Evolutionary conservation across 2,888 invertebrate genomes (phyloP).

Genomic region (Luffia ferchaultella): DNA sequence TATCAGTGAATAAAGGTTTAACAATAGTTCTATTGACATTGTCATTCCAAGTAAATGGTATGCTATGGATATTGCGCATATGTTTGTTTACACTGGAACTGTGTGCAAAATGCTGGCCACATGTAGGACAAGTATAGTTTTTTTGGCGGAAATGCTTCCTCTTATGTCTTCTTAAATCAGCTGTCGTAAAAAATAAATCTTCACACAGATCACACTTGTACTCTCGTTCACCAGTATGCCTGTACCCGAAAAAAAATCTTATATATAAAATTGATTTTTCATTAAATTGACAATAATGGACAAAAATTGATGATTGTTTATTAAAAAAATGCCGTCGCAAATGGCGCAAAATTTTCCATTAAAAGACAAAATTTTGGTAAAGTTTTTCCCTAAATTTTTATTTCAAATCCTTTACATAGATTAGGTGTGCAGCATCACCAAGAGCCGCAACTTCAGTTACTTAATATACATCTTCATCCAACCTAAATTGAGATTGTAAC

Average conservation of each 20-base stretch:
- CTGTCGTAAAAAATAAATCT: slow-evolving; percentile 37
- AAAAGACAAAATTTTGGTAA: no score
- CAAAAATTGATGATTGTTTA: no score
- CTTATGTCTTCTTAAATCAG: slow-evolving; percentile 41
- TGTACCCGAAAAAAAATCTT: slow-evolving; percentile 21
- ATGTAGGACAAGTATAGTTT: slow-evolving; percentile 45
- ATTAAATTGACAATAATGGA: no score
- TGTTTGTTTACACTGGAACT: slow-evolving; percentile 56
- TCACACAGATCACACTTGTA: slow-evolving; percentile 43
- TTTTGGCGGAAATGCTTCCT: slow-evolving; percentile 50
- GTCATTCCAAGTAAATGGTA: slow-evolving; percentile 38
- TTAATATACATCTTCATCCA: no score
- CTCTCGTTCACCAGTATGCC: slow-evolving; percentile 47
- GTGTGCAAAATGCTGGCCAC: slow-evolving; percentile 43
- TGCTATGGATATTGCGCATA: slow-evolving; percentile 44
- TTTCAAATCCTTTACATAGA: no score
- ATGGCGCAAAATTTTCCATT: no score
- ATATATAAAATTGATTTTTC: no score
- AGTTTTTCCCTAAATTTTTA: no score
- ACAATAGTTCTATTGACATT: slow-evolving; percentile 3
- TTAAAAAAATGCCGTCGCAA: no score
- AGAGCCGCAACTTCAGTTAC: no score
- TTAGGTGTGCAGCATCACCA: no score
- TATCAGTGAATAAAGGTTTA: neutral
- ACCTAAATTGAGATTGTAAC: no score